phyloP scores from a whole-genome alignment of 2,888 invertebrate genomes.

The Orthosia incerta region DNA sequence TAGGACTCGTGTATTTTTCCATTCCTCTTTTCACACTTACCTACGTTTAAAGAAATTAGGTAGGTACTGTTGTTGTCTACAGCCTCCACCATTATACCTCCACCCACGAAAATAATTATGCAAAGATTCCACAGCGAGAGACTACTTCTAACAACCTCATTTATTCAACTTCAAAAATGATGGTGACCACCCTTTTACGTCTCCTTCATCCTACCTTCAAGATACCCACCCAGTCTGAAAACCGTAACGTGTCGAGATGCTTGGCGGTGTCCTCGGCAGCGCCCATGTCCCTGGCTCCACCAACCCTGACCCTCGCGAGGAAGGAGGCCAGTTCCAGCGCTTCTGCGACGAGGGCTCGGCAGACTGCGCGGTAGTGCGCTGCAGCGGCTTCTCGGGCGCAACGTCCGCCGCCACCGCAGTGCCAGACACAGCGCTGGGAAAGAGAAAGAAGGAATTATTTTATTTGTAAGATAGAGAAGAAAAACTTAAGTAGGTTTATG shows the following conservation, averaged over 20 bases:
- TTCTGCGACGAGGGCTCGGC: constrained; percentile 97
- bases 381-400: constrained; percentile 92
- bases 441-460: constrained; percentile 13
- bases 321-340: constrained; percentile 97
- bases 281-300: constrained; percentile 92
- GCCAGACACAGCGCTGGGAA: constrained; percentile 87
- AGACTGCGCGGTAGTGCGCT: constrained; percentile 97
- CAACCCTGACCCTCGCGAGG: constrained; percentile 94
- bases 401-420: constrained; percentile 86
- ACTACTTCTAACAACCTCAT: constrained; percentile 1
- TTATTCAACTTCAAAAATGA: constrained; percentile 8
- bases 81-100: too few relatives aligned
- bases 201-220: constrained; percentile 47
- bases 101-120: too few relatives aligned
- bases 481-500: background rate
- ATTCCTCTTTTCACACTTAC: too few relatives aligned
- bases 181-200: background rate
- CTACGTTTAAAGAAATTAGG: too few relatives aligned
- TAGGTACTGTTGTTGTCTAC: too few relatives aligned
- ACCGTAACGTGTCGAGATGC: constrained; percentile 95
- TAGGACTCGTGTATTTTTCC: too few relatives aligned
- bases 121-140: too few relatives aligned
- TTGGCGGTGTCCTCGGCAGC: constrained; percentile 92
- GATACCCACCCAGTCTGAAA: constrained; percentile 97
- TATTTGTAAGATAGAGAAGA: background rate